Evolutionary conservation across 2,113 vertebrate genomes (phyloP), one percentile per base, ranked within the genome.

Genomic region (Mustela lutreola): DNA sequence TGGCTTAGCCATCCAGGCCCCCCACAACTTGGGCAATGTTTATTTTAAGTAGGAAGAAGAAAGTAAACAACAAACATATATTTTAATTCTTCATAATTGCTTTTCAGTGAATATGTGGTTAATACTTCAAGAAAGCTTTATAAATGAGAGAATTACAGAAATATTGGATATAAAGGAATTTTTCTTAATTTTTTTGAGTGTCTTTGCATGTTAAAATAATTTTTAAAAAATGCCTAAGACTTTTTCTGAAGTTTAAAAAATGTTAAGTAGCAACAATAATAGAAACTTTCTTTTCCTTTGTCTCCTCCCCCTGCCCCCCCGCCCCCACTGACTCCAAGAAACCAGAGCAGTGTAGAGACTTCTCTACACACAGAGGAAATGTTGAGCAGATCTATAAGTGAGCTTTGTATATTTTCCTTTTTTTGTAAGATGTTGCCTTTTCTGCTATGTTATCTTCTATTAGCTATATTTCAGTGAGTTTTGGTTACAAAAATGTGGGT

Each of bases 301-400:
- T 16, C 2, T 1, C 19, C 8, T 1, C 4, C 9, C 36, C 16
- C 16, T 11, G 8, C 28, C n/a, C 21, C 22, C 31, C 3, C 5
- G 26, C 21, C 22, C 31, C 3, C 5, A 7, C 22, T 22, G 7
- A 45, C 14, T 31, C 31, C 15, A 65, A 93, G 24, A 48, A 71
- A n/a, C 1, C 0, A 24, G 53, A 3, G 1, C 9, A 56, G 2
- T 42, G 26, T 73, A 45, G 39, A 73, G 42, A 86, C 4, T 82
- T 70, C 36, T 81, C 42, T 48, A 11, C 58, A 10, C 58, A 67
- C 12, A 70, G 67, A 70, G 33, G n/a, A 62, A 16, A 11, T 42
- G 1, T 19, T 31, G 15, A 58, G 3, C 15, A 67, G 42, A 80
- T 22, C 11, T 86, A 11, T 39, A 31, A 63, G 26, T 48, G 11